Percentiles rank a stretch among this genome's conserved stretches.
Conservation (phyloP, 2,797 vertebrate genomes). For the Tinamus major region DNA sequence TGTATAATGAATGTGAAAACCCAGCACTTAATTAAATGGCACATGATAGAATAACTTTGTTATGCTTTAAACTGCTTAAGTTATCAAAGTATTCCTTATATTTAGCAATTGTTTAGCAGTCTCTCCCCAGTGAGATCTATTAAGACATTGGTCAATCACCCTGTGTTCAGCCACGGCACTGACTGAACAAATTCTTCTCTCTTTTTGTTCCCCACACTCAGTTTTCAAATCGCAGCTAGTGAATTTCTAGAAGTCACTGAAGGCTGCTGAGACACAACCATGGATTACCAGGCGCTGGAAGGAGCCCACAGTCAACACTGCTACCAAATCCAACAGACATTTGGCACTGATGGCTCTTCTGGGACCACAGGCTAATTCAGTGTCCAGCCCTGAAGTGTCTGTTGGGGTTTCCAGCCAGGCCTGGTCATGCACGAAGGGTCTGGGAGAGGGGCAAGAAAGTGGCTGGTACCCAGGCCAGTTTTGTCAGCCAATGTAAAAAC, state of each 20-base stretch:
- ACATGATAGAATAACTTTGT: constrained; percentile 81
- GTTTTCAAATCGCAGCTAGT: rapidly evolving
- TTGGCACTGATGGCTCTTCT: neutral
- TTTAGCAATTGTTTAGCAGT: constrained; percentile 79
- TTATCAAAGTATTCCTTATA: constrained; percentile 72
- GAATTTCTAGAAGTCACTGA: neutral
- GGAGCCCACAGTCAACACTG: neutral
- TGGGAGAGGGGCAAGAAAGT: neutral
- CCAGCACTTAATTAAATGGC: constrained; percentile 84
- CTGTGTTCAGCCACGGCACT: neutral
- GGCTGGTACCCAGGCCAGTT: neutral
- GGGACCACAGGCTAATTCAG: neutral
- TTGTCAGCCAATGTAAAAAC: neutral
- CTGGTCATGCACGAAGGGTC: neutral
- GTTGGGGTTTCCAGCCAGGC: neutral
- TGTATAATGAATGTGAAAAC: constrained; percentile 88
- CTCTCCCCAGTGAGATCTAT: constrained; percentile 37
- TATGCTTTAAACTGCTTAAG: constrained; percentile 77
- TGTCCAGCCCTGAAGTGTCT: neutral
- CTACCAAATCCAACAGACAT: neutral
- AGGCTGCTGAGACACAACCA: neutral
- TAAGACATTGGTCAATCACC: constrained; percentile 13
- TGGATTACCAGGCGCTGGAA: neutral
- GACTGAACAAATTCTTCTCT: neutral
- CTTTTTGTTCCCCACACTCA: neutral